These are phyloP conservation scores for Triplophysa rosa DNA, from an alignment of 2,113 vertebrate genomes.

Conservation along the genomic window DNA sequence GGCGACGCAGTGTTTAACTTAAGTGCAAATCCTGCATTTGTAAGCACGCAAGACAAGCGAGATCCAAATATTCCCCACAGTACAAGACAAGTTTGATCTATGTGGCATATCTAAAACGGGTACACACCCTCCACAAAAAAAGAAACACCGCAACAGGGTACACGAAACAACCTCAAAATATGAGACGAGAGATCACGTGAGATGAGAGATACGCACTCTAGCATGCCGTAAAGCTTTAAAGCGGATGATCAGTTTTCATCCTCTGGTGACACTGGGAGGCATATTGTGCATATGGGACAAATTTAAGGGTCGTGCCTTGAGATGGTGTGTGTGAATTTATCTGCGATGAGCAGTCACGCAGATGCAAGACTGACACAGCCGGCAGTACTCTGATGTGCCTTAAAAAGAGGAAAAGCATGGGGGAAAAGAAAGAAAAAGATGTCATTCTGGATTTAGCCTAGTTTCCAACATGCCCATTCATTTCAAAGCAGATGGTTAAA, in stretches of 20 bases:
- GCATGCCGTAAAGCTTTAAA: background rate
- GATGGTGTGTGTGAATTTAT: background rate
- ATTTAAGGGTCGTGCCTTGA: background rate
- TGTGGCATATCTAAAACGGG: background rate
- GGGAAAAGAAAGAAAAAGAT: conserved; percentile 48
- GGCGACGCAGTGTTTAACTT: conserved; percentile 19
- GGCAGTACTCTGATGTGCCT: conserved; percentile 57
- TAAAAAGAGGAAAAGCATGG: conserved; percentile 45
- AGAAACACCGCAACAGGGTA: background rate
- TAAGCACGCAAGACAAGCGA: background rate
- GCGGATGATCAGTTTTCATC: background rate
- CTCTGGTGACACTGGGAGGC: background rate
- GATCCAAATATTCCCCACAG: background rate
- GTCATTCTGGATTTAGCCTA: conserved; percentile 76
- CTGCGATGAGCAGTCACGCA: conserved; percentile 15
- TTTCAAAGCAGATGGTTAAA: conserved; percentile 74
- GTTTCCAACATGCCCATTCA: conserved; percentile 73
- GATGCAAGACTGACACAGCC: conserved; percentile 56
- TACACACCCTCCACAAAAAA: background rate
- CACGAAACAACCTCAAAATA: background rate
- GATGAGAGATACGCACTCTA: background rate
- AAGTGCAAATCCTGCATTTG: conserved; percentile 35
- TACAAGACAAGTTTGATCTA: background rate
- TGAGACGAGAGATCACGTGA: background rate
- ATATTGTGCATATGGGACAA: background rate